Evolutionary conservation across 1,140 invertebrate species (phyloP).

Genomic region (Conus betulinus): DNA sequence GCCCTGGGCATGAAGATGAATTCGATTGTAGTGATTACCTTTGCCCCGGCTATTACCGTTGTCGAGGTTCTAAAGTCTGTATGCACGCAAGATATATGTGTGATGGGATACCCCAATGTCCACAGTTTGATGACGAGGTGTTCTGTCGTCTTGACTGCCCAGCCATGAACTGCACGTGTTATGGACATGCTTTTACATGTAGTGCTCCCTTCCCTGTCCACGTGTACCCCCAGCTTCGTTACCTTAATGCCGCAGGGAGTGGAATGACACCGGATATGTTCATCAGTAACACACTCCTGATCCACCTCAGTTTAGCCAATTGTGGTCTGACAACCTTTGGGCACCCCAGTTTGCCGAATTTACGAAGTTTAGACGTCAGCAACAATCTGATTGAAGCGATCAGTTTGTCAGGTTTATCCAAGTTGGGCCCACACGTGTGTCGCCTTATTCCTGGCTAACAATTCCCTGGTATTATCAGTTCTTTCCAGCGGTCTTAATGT

Average conservation of each 20-base stretch:
- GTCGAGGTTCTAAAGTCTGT: conserved; percentile 15
- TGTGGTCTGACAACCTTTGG: conserved; percentile 10
- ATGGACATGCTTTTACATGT: too few relatives aligned
- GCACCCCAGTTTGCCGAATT: conserved; percentile 8
- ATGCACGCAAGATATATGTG: conserved; percentile 17
- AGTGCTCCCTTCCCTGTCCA: too few relatives aligned
- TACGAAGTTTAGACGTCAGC: conserved; percentile 34
- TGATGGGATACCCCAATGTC: conserved; percentile 33
- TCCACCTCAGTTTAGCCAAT: conserved; percentile 30
- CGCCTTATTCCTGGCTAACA: neutral
- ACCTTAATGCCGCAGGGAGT: too few relatives aligned
- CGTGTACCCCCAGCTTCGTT: too few relatives aligned
- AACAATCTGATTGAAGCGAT: neutral
- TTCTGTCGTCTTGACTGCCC: neutral
- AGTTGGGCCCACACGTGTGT: neutral
- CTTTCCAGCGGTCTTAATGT: neutral
- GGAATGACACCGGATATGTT: too few relatives aligned
- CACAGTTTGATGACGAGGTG: conserved; percentile 9
- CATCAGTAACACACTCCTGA: too few relatives aligned
- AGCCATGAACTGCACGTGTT: too few relatives aligned
- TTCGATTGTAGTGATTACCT: neutral
- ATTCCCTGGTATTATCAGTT: neutral
- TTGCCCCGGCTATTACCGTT: conserved; percentile 33
- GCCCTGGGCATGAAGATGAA: neutral
- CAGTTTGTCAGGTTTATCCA: neutral